Evolutionary conservation across 2,113 vertebrate species (phyloP), one percentile per base, ranked within the genome.

Genomic region (Circaetus cinerascens): DNA sequence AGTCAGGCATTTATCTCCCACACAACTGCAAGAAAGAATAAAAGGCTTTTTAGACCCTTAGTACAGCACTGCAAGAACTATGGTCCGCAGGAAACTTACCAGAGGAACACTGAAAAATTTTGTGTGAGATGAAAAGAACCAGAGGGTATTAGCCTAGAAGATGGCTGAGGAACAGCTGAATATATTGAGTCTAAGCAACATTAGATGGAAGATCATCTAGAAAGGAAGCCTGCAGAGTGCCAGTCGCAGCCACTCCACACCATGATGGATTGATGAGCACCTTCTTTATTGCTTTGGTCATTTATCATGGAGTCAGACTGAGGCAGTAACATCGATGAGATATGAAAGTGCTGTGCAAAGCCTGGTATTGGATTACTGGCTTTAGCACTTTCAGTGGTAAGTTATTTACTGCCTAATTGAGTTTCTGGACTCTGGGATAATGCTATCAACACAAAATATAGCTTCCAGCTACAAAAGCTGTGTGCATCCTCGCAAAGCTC

Each of bases 381-480:
- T 86, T 86, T 86, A 86, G 80, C 69, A 84, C 76, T 81, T 93
- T 72, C 86, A 84, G 60, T 4, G 8, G n/a, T 69, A 93, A 96
- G 88, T 96, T 95, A 93, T 67, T 93, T 96, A 81, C 64, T 60
- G 68, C 11, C 27, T 91, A 95, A 95, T 41, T 94, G 62, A 92
- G 73, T 91, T 93, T 86, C 86, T 82, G 79, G 40, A 84, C 83
- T 68, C 27, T 56, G 38, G 46, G 41, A 80, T 80, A 95, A 95
- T 10, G 5, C 27, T 78, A 77, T 68, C 56, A 91, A 81, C 34
- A 60, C 22, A 53, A 86, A 81, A 82, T 68, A 56, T 2, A 86
- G 69, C 94, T 93, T 92, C 68, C 83, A 89, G 88, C 90, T 78
- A 92, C 51, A 84, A 77, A 83, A 86, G 29, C 81, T 80, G 29